phyloP scores from a whole-genome alignment of 92 coral and sea anemone genomes.

The Actinostola sp. region DNA sequence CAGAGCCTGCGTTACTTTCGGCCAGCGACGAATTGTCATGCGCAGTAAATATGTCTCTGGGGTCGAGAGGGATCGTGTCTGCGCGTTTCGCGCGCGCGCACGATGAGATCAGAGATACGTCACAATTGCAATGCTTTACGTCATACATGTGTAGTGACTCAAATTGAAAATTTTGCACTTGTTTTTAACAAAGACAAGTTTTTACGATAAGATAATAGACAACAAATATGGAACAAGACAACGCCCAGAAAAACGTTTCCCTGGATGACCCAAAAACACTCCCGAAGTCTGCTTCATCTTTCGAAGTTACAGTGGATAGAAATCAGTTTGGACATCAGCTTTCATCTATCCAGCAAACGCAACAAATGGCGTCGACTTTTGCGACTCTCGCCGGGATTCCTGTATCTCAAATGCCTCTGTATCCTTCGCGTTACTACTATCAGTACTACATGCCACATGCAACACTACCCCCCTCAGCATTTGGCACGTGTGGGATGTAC shows the following conservation, averaged over 20 bases:
- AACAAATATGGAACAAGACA: slow-evolving; percentile 14
- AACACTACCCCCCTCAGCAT: neutral
- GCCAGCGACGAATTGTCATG: too few species aligned
- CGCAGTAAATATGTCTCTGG: too few species aligned
- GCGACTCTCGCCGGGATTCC: slow-evolving; percentile 5
- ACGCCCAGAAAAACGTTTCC: slow-evolving; percentile 1
- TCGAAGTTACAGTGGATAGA: slow-evolving; percentile 6
- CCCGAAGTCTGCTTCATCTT: neutral
- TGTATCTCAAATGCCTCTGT: slow-evolving; percentile 55
- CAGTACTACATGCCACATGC: slow-evolving; percentile 50
- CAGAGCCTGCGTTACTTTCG: too few species aligned
- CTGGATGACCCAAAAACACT: neutral
- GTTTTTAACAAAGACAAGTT: neutral
- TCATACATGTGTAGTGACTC: neutral
- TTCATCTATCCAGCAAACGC: slow-evolving; percentile 15
- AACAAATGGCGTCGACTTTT: slow-evolving; percentile 10
- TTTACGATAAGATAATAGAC: neutral
- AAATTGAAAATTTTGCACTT: neutral
- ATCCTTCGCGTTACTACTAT: slow-evolving; percentile 65
- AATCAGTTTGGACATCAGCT: slow-evolving; percentile 11
- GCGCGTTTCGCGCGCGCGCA: slow-evolving; percentile 21
- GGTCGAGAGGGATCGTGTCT: too few species aligned
- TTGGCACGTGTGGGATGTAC: slow-evolving; percentile 44
- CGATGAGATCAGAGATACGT: slow-evolving; percentile 15
- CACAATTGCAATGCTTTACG: slow-evolving; percentile 19